A percentile compares a stretch with the other conserved stretches of the same genome.
phyloP scores from a whole-genome alignment of 2,888 invertebrate species.

The Scrobipalpa costella region DNA sequence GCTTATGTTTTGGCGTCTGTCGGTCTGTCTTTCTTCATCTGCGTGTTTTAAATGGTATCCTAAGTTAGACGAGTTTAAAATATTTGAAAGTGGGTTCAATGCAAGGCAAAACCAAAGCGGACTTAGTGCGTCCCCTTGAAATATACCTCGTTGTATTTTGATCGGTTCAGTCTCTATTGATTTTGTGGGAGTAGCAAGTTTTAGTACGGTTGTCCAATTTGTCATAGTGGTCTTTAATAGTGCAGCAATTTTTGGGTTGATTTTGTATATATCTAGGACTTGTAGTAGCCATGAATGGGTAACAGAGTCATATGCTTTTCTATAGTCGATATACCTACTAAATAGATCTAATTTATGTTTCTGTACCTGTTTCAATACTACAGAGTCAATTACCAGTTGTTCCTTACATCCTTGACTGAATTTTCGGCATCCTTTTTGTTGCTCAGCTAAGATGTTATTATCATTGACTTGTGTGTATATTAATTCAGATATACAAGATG shows the following conservation, averaged over 20 bases:
- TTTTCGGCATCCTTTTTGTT: too few relatives aligned
- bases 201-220: constrained; percentile 23
- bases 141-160: constrained; percentile 32
- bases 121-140: too few relatives aligned
- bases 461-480: constrained; percentile 21
- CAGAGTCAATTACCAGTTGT: too few relatives aligned
- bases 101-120: too few relatives aligned
- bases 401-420: too few relatives aligned
- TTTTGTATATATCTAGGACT: constrained; percentile 27
- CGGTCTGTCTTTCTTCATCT: constrained; percentile 2
- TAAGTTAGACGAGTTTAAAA: constrained; percentile 1
- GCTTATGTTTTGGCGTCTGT: constrained; percentile 28
- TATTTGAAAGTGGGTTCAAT: constrained; percentile 29
- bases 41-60: constrained; percentile 27
- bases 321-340: constrained; percentile 30
- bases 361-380: constrained; percentile 12
- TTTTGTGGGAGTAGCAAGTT: constrained; percentile 1
- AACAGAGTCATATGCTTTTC: too few relatives aligned
- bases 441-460: constrained; percentile 11
- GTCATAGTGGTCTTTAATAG: constrained; percentile 27
- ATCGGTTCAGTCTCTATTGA: constrained; percentile 26
- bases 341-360: constrained; percentile 27
- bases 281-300: too few relatives aligned
- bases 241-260: constrained; percentile 20
- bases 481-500: too few relatives aligned